phyloP scores from a whole-genome alignment of 1,140 invertebrate species.

The Drosophila azteca region DNA sequence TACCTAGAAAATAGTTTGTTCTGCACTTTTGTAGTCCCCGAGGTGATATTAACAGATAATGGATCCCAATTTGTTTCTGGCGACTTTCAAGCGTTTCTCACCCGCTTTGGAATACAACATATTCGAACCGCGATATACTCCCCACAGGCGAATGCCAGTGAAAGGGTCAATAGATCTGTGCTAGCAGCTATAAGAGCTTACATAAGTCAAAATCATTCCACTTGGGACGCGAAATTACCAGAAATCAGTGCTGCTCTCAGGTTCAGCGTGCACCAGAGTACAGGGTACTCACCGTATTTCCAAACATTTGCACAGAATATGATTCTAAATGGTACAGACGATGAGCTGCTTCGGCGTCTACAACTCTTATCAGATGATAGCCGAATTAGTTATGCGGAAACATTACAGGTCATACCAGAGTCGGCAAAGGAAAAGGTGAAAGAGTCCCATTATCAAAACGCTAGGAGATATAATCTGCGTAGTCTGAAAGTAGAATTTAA shows the following conservation, averaged over 20 bases:
- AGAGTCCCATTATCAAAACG: too few relatives aligned
- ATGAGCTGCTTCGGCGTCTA: conserved; percentile 8
- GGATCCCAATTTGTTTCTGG: too few relatives aligned
- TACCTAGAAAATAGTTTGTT: too few relatives aligned
- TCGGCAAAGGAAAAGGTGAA: too few relatives aligned
- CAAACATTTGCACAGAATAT: conserved; percentile 31
- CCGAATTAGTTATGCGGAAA: background rate
- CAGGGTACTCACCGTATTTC: conserved; percentile 21
- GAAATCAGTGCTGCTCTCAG: conserved; percentile 16
- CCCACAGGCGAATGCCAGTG: too few relatives aligned
- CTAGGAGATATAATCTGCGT: too few relatives aligned
- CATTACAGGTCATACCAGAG: background rate
- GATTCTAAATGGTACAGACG: conserved; percentile 26
- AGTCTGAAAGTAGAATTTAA: too few relatives aligned
- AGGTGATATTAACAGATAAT: too few relatives aligned
- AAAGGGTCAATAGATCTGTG: conserved; percentile 14
- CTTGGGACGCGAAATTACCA: conserved; percentile 16
- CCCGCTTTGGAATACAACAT: conserved; percentile 10
- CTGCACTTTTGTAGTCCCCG: too few relatives aligned
- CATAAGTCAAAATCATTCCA: conserved; percentile 6
- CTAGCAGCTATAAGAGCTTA: conserved; percentile 22
- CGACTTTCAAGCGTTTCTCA: background rate
- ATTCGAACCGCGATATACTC: conserved; percentile 12
- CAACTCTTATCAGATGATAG: too few relatives aligned
- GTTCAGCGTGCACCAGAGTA: conserved; percentile 10